Evolutionary conservation across 1,140 invertebrate species (phyloP).

Genomic region (Macrotrachela quadricornifera): DNA sequence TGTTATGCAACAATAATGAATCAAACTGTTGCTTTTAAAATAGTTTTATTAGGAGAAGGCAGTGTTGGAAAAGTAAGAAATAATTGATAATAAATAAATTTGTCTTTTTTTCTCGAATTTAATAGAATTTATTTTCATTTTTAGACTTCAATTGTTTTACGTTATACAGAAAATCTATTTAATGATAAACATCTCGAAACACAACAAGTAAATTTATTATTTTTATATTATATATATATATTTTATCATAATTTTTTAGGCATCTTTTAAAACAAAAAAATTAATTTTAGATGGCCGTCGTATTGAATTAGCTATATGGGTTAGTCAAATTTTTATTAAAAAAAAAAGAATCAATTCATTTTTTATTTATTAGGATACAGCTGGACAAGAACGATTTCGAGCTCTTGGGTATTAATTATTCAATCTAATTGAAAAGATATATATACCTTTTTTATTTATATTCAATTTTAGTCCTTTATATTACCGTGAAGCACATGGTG

Average conservation of each 20-base stretch:
- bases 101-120: not conserved
- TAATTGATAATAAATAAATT: not conserved
- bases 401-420: slow-evolving; percentile 30
- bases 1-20: too few relatives aligned
- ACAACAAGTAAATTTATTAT: too few relatives aligned
- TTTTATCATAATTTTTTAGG: too few relatives aligned
- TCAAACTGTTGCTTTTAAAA: slow-evolving; percentile 47
- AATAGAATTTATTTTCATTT: too few relatives aligned
- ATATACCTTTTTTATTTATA: not conserved
- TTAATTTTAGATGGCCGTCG: too few relatives aligned
- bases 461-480: slow-evolving; percentile 67
- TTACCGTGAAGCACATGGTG: slow-evolving; percentile 88
- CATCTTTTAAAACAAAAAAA: too few relatives aligned
- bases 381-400: slow-evolving; percentile 82
- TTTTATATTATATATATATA: too few relatives aligned
- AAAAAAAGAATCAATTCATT: slow-evolving; percentile 75
- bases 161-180: too few relatives aligned
- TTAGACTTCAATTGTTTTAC: too few relatives aligned
- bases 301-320: too few relatives aligned
- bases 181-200: too few relatives aligned
- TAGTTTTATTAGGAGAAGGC: slow-evolving; percentile 85
- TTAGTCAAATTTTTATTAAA: not conserved
- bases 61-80: slow-evolving; percentile 55
- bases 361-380: slow-evolving; percentile 87
- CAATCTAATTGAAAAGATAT: too few relatives aligned